Conservation (phyloP, 2,797 vertebrate genomes). For the Pangasius larnaudii region DNA sequence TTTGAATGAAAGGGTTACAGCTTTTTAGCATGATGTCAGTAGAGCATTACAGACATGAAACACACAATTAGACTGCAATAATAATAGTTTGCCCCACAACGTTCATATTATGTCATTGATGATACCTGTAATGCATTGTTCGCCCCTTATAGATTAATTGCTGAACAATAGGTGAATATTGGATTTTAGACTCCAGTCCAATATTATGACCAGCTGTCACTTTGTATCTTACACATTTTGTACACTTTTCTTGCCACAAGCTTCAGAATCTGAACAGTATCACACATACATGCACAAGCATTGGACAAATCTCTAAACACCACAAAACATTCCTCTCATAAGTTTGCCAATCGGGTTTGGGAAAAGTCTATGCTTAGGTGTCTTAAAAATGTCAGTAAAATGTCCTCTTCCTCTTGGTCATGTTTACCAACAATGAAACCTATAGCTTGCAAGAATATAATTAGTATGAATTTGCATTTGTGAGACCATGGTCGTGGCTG, state of each 20-base stretch:
- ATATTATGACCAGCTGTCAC: background rate
- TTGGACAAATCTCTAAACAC: background rate
- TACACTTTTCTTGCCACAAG: background rate
- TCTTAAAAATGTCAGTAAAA: too few species aligned
- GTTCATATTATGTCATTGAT: background rate
- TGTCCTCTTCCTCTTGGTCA: too few species aligned
- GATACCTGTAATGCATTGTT: background rate
- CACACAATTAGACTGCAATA: background rate
- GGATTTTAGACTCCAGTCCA: background rate
- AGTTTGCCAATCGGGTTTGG: too few species aligned
- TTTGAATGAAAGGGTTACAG: background rate
- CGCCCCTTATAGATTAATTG: background rate
- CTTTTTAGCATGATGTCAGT: background rate
- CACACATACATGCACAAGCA: background rate
- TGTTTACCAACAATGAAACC: too few species aligned
- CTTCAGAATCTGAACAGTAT: background rate
- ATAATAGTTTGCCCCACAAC: background rate
- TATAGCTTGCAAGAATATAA: too few species aligned
- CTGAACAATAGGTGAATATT: background rate
- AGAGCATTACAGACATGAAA: background rate
- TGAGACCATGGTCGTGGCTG: too few species aligned
- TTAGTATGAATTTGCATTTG: too few species aligned
- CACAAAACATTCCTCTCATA: background rate
- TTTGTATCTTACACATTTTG: background rate
- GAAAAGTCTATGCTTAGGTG: too few species aligned